A percentile compares a stretch with the other conserved stretches of the same genome.
Conservation (phyloP, 2,113 vertebrate genomes). For the Sinosuthora webbiana region DNA sequence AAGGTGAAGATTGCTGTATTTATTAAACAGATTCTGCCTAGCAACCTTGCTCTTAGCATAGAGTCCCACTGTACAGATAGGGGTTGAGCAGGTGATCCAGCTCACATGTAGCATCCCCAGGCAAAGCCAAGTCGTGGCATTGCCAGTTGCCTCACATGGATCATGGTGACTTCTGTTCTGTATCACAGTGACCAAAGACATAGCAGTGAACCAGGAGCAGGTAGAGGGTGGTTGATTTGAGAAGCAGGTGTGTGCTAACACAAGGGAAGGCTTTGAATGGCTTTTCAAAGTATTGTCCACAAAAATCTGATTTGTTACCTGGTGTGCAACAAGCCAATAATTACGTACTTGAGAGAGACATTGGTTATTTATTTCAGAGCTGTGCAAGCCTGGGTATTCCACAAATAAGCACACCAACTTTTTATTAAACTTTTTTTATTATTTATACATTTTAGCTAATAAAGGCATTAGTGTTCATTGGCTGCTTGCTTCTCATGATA, state of each 20-base stretch:
- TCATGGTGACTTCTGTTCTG: not conserved
- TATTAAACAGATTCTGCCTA: not conserved
- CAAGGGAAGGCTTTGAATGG: not conserved
- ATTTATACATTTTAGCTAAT: not conserved
- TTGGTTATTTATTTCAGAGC: not conserved
- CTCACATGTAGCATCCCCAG: rapidly evolving
- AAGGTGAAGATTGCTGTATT: not conserved
- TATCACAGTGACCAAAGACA: not conserved
- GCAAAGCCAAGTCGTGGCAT: not conserved
- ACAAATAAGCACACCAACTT: not conserved
- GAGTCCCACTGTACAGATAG: not conserved
- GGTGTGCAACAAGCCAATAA: not conserved
- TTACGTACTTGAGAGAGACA: not conserved
- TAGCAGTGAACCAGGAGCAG: not conserved
- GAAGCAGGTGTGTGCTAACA: not conserved
- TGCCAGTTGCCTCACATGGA: rapidly evolving
- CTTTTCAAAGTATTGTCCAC: not conserved
- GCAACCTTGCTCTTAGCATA: not conserved
- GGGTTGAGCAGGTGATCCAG: not conserved
- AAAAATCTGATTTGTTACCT: not conserved
- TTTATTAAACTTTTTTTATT: not conserved
- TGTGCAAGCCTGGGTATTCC: not conserved
- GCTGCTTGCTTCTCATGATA: not conserved
- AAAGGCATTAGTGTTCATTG: not conserved
- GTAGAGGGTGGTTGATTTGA: not conserved